Conservation (phyloP, 2,888 invertebrate genomes). For the Norana najaformis region DNA sequence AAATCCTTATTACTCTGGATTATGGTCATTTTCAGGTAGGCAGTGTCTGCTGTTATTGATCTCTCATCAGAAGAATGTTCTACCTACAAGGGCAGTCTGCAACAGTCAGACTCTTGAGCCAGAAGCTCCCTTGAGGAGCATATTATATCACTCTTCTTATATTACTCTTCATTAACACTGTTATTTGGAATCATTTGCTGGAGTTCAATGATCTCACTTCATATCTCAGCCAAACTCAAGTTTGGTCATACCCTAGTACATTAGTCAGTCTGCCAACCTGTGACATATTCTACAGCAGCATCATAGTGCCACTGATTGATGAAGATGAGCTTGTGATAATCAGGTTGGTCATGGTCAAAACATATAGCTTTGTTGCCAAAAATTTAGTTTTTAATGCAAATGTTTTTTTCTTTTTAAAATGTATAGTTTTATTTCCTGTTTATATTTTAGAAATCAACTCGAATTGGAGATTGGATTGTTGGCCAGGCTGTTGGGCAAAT, state of each 20-base stretch:
- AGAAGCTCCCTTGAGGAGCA: background rate
- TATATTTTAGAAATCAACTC: background rate
- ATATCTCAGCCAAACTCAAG: background rate
- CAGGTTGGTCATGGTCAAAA: background rate
- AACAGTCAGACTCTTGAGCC: background rate
- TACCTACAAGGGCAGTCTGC: too few relatives aligned
- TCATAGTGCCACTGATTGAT: background rate
- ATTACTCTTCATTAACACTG: too few relatives aligned
- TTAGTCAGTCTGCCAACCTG: background rate
- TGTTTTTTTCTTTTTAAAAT: background rate
- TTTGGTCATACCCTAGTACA: background rate
- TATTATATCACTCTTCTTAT: background rate
- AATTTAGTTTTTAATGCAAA: background rate
- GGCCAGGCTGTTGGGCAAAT: slow-evolving; percentile 19
- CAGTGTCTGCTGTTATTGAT: background rate
- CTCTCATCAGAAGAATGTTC: background rate
- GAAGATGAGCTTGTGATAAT: background rate
- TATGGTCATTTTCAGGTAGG: slow-evolving; percentile 68
- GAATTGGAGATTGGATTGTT: slow-evolving; percentile 25
- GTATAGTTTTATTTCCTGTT: background rate
- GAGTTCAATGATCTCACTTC: background rate
- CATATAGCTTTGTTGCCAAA: background rate
- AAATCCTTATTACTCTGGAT: slow-evolving; percentile 80
- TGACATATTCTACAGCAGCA: background rate
- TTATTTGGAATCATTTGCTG: background rate